Percentiles rank a stretch among this genome's conserved stretches.
Evolutionary conservation across 2,888 invertebrate genomes (phyloP).

Genomic region (Tipula unca): DNA sequence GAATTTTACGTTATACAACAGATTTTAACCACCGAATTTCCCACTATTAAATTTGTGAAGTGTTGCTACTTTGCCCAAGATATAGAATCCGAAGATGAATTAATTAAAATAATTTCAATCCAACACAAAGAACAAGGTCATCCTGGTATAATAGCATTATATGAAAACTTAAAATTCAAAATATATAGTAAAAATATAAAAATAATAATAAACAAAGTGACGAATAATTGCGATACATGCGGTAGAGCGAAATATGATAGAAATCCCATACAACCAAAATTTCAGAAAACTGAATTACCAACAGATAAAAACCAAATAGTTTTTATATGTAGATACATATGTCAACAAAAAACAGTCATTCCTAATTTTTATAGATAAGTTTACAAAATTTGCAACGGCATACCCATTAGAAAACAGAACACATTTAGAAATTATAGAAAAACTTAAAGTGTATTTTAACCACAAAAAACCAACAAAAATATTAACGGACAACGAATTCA

Average conservation of each 20-base stretch:
- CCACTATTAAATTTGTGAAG: background rate
- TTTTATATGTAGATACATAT: background rate
- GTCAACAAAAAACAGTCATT: background rate
- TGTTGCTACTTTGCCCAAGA: too few relatives aligned
- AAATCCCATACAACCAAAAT: background rate
- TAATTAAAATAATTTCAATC: too few relatives aligned
- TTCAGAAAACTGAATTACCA: background rate
- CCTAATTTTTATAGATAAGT: background rate
- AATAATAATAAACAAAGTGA: background rate
- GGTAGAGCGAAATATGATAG: background rate
- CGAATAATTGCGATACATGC: background rate
- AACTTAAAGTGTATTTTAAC: background rate
- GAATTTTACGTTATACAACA: background rate
- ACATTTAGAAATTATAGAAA: too few relatives aligned
- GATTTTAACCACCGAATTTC: background rate
- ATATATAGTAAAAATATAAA: background rate
- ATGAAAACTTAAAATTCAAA: too few relatives aligned
- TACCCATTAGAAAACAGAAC: background rate
- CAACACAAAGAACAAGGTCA: too few relatives aligned
- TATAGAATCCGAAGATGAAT: too few relatives aligned
- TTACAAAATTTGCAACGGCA: background rate
- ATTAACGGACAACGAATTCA: slow-evolving; percentile 20
- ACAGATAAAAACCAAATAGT: background rate
- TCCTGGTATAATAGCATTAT: too few relatives aligned
- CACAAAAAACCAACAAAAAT: slow-evolving; percentile 16